Evolutionary conservation across 37 sponge, comb jelly and placozoan species (phyloP), one percentile per base, ranked within the genome.

Genomic region (Aplysina aerophoba): DNA sequence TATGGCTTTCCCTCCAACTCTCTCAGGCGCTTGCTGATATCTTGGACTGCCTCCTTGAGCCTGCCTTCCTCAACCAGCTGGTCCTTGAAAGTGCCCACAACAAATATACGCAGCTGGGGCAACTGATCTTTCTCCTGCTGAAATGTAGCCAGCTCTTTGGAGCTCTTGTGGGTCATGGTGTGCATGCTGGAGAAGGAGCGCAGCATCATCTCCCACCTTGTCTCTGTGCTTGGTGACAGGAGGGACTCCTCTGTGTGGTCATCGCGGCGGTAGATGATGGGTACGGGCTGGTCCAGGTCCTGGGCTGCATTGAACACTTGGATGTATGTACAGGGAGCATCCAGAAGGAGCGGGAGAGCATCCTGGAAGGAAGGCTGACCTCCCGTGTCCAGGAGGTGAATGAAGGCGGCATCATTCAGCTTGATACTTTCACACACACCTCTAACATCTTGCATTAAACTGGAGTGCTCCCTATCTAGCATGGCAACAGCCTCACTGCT

Each of bases 281-380:
- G 71, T 33, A 69, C 35, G 30, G 71, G 71, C 34, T 69, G 71
- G 33, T 69, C 71, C 71, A 69, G 71, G 34, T 69, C 71, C 6
- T 27, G 33, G 28, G 71, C 28, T 34, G 71, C 71, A 69, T 69
- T 69, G 71, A 69, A 69, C 35, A 69, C 71, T 4, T 34, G 71
- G 34, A 69, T 30, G 33, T 69, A 69, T 15, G 71, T 69, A 30
- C 71, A 69, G 71, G 71, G 71, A 27, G 34, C 71, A 31, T 31
- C 71, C 28, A 69, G 71, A 6, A 69, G 71, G 34, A 69, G 71
- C 1, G 71, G 71, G 34, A 69, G 71, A 6, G 71, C 34, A 69
- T 69, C 71, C 28, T 34, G 71, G 71, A 69, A 69, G 30, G 35
- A 69, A 30, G 71, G 28, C 71, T 69, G 71, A 69, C 71, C 71